Base-by-base conservation (phyloP, 2,113 vertebrate species). In the Oreotragus oreotragus region DNA sequence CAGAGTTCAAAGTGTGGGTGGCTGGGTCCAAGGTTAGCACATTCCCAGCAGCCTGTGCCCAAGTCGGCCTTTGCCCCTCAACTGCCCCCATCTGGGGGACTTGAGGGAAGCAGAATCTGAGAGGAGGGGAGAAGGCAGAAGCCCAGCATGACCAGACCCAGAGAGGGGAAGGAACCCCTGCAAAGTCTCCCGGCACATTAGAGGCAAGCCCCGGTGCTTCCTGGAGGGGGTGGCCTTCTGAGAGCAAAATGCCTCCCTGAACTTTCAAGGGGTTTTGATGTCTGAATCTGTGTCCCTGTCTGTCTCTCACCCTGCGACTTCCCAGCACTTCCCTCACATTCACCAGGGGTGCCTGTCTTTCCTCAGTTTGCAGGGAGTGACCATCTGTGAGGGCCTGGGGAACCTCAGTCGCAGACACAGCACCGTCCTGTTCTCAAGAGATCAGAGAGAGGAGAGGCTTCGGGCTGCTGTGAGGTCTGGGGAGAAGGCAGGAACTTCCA, bases 271-370 rank as follows among this genome's bases (percentile, higher is more conserved):
- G n/a, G 28, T 6, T 81, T 47, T 53, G 2, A 3, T 4, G 5
- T 39, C n/a, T 58, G 53, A 77, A 23, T 17, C 36, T 43, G 55
- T 45, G 62, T 30, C 53, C 79, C 27, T 27, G 27, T 6, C 27
- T 27, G 21, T 8, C 11, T 19, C 80, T 77, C 15, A 7, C 14
- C 21, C 53, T 25, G 55, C n/a, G 87, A 81, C 30, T 76, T 79
- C 6, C 51, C 2, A 1, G 0, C 1, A 16, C 57, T 70, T 23
- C 13, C 66, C 33, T 66, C 45, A 7, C n/a, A 16, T n/a, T 58
- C 47, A 30, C 53, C 23, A 0, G 1, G 25, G 39, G 8, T 0
- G 1, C 73, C 73, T 39, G 25, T 19, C 8, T 85, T 83, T 70
- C 51, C 91, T 23, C 28, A 90, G 36, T 47, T 27, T 36, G 57